phyloP scores from a whole-genome alignment of 2,797 vertebrate species.

The Alfaro cultratus region DNA sequence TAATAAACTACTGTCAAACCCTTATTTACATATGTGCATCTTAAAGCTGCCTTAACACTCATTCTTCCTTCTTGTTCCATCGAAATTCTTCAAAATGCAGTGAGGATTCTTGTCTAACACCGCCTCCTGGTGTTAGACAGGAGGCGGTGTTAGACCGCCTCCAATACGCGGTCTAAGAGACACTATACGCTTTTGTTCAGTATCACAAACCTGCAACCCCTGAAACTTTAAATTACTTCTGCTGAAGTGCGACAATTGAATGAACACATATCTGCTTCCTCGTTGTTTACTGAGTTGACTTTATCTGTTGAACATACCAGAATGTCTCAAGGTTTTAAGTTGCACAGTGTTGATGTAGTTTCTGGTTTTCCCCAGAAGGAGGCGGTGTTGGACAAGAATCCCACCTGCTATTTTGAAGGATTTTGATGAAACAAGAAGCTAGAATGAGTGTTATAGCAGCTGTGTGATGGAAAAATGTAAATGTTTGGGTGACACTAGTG shows the following conservation, averaged over 20 bases:
- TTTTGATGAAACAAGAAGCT: neutral
- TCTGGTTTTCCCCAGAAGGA: neutral
- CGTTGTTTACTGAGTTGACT: too few species aligned
- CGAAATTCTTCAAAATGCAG: neutral
- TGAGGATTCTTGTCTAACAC: neutral
- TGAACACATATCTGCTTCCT: too few species aligned
- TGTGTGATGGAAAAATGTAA: neutral
- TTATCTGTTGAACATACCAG: too few species aligned
- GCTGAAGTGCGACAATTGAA: too few species aligned
- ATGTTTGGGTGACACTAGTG: too few species aligned
- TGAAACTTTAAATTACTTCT: too few species aligned
- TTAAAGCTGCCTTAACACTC: slow-evolving; percentile 33
- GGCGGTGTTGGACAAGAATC: neutral
- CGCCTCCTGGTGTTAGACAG: too few species aligned
- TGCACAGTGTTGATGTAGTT: neutral
- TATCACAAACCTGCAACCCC: too few species aligned
- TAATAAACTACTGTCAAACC: neutral
- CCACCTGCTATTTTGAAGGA: neutral
- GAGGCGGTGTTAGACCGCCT: too few species aligned
- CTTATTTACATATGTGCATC: neutral
- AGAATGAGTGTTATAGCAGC: slow-evolving; percentile 31
- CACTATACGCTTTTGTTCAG: neutral
- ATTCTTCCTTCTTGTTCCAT: neutral
- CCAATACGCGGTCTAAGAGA: too few species aligned
- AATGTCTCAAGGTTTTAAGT: too few species aligned